Percentiles rank a stretch among this genome's conserved stretches.
phyloP scores from a whole-genome alignment of 2,888 invertebrate genomes.

The Rosalia funebris region DNA sequence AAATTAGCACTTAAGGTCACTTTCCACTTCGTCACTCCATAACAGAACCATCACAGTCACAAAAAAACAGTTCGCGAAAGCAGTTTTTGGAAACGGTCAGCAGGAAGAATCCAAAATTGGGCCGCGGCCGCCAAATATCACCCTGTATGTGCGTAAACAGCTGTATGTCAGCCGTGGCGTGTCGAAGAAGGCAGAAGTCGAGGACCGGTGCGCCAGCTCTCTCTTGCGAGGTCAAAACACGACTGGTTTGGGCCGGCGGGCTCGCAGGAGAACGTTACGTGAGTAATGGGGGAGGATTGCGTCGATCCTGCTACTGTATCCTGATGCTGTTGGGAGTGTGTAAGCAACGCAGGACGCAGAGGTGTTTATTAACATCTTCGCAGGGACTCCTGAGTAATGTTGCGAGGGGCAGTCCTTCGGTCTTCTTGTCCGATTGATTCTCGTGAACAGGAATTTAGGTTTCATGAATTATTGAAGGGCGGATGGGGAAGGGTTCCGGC shows the following conservation, averaged over 20 bases:
- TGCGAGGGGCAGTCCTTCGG: no score
- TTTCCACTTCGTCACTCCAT: not conserved
- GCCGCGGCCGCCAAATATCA: not conserved
- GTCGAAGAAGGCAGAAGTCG: not conserved
- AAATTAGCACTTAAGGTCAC: constrained; percentile 10
- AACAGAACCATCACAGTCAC: constrained; percentile 10
- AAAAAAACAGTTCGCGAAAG: no score
- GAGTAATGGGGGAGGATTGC: constrained; percentile 19
- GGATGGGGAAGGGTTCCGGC: no score
- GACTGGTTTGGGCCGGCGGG: constrained; percentile 15
- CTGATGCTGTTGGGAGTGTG: constrained; percentile 10
- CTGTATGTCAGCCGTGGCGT: not conserved
- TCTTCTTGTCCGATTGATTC: no score
- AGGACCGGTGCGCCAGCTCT: not conserved
- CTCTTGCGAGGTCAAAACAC: constrained; percentile 16
- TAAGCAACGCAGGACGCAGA: constrained; percentile 11
- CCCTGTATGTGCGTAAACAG: constrained; percentile 5
- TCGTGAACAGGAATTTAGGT: no score
- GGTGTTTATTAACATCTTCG: no score
- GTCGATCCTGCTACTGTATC: constrained; percentile 21
- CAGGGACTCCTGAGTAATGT: no score
- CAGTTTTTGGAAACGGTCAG: not conserved
- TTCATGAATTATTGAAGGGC: no score
- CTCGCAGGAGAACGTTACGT: constrained; percentile 16
- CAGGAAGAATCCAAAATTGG: not conserved